Base-by-base conservation (phyloP, 2,113 vertebrate species). In the Andinoacara biseriatus region DNA sequence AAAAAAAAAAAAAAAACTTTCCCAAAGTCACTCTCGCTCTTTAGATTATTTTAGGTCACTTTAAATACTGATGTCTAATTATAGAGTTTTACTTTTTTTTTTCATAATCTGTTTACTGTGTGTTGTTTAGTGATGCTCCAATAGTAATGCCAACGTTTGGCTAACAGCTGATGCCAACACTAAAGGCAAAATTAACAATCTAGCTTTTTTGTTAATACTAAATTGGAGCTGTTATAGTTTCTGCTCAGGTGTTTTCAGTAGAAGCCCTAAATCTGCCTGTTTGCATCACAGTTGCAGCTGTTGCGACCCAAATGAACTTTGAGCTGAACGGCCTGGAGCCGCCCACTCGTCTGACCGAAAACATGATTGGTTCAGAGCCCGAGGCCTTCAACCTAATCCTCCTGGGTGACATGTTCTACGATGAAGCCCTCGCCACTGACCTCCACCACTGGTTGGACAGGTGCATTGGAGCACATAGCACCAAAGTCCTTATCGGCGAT, bases 401-500 rank as follows among this genome's bases (percentile, higher is more conserved):
- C 74, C 93, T 99, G 31, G 98, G 98, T 56, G 98, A 99, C 92
- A 99, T 99, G 98, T 99, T 99, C 94, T 99, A 99, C 7, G 97
- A 97, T 10, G 96, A 97, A 83, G 82, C 89, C 20, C 95, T 99
- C 56, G 95, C 97, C 43, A 90, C 96, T n/a, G 78, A 87, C 29
- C 96, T 99, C 76, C 96, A 97, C 76, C 84, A n/a, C 17, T 99
- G 98, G 98, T 91, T 99, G 86, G 94, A 95, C 79, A 91, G 72
- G 26, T 96, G 95, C 88, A 92, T 96, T 74, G 77, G 82, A 85
- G 80, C 74, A 13, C 92, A 96, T 1, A 84, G 94, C 83, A 96
- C 97, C 18, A 86, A 91, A 82, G 96, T 99, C 46, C 93, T 99
- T 57, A 98, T 99, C 3, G 98, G 97, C 67, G 98, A 99, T 91